phyloP scores from a whole-genome alignment of 2,888 invertebrate species.

The Euzetes globulus region DNA sequence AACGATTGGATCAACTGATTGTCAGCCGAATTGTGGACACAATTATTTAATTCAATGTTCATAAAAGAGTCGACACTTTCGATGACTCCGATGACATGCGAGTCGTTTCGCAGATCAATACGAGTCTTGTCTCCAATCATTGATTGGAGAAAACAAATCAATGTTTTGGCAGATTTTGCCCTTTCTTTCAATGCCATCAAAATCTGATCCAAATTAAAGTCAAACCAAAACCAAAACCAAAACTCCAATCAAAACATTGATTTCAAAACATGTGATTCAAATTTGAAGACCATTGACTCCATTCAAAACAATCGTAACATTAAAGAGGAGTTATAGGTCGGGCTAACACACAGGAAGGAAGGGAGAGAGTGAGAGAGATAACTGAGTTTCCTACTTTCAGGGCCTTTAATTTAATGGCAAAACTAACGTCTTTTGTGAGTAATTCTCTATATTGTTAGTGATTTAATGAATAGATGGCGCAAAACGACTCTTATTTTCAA shows the following conservation, averaged over 20 bases:
- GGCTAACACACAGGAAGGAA: too few relatives aligned
- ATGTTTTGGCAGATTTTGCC: conserved; percentile 37
- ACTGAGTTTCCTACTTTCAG: too few relatives aligned
- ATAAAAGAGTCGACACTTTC: conserved; percentile 36
- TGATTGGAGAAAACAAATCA: conserved; percentile 38
- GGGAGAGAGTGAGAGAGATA: too few relatives aligned
- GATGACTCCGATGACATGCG: conserved; percentile 30
- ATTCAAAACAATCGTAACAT: too few relatives aligned
- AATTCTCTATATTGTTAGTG: too few relatives aligned
- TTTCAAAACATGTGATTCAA: background rate
- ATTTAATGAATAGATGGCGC: too few relatives aligned
- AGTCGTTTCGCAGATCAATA: conserved; percentile 36
- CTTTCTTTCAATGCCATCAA: conserved; percentile 21
- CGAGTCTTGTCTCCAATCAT: conserved; percentile 26
- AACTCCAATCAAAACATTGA: too few relatives aligned
- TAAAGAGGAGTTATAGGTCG: too few relatives aligned
- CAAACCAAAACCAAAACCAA: background rate
- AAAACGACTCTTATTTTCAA: too few relatives aligned
- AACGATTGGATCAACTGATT: background rate
- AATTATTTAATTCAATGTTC: conserved; percentile 36
- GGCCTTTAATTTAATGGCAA: too few relatives aligned
- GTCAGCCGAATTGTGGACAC: background rate
- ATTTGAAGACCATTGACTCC: too few relatives aligned
- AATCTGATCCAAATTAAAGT: background rate
- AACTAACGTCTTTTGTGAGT: too few relatives aligned